These are phyloP conservation scores for Schrankia costaestrigalis DNA, from an alignment of 2,888 invertebrate genomes.

Conservation along the genomic window DNA sequence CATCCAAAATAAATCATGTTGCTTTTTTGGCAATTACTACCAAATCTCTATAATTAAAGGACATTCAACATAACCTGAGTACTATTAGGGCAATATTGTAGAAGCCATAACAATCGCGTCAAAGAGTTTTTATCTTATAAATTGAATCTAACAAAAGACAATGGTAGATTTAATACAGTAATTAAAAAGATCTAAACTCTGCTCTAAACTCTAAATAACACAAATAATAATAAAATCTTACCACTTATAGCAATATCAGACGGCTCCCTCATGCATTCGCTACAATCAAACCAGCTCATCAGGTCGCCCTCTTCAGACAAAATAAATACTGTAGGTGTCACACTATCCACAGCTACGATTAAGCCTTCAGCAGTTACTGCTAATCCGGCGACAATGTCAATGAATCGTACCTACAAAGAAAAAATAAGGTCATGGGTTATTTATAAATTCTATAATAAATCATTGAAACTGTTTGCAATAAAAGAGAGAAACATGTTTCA, in stretches of 20 bases:
- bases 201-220: too few species aligned
- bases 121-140: too few species aligned
- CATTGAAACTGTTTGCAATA: not conserved
- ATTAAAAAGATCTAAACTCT: too few species aligned
- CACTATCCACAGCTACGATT: conserved; percentile 98
- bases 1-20: too few species aligned
- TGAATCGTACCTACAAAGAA: conserved; percentile 82
- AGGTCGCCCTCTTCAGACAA: conserved; percentile 95
- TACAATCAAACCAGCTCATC: conserved; percentile 98
- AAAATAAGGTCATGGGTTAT: conserved; percentile 1
- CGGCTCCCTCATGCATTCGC: conserved; percentile 98
- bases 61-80: too few species aligned
- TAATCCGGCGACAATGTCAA: conserved; percentile 95
- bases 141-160: too few species aligned
- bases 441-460: not conserved
- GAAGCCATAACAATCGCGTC: too few species aligned
- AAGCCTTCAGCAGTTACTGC: conserved; percentile 95
- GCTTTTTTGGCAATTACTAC: too few species aligned
- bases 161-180: too few species aligned
- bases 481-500: not conserved
- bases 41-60: too few species aligned
- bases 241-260: conserved; percentile 98
- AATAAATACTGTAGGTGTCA: conserved; percentile 97
- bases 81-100: too few species aligned
- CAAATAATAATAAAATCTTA: too few species aligned